A percentile compares a stretch with the other conserved stretches of the same genome.
These are phyloP conservation scores for Eustalomyia histrio DNA, from an alignment of 2,888 invertebrate species.

Conservation along the genomic window DNA sequence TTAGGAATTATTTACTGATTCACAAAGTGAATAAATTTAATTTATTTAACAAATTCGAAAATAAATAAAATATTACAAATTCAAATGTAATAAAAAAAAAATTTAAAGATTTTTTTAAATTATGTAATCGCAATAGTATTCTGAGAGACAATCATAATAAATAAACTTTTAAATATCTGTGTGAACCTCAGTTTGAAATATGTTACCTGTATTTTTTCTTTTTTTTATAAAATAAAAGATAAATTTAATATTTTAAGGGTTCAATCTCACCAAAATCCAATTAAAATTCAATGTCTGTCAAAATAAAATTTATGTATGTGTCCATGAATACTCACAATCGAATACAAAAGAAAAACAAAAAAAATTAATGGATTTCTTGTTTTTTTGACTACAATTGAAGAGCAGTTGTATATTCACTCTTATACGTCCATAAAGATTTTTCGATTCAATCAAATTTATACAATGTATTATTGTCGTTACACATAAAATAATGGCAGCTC, in stretches of 20 bases:
- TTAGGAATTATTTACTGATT: too few relatives aligned
- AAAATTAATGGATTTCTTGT: constrained; percentile 33
- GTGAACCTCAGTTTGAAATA: background rate
- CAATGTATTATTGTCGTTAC: constrained; percentile 61
- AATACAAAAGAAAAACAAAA: constrained; percentile 32
- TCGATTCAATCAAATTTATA: constrained; percentile 35
- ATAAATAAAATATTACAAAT: too few relatives aligned
- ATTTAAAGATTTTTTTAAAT: too few relatives aligned
- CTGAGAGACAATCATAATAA: too few relatives aligned
- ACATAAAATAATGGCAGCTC: constrained; percentile 31
- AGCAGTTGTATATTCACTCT: background rate
- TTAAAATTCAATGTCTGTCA: constrained; percentile 65
- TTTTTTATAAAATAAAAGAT: background rate
- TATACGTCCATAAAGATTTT: background rate
- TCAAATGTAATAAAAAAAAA: too few relatives aligned
- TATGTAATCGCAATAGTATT: too few relatives aligned
- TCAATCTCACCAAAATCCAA: constrained; percentile 62
- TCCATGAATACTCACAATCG: constrained; percentile 45
- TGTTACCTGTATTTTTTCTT: background rate
- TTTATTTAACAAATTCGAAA: too few relatives aligned
- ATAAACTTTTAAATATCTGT: too few relatives aligned
- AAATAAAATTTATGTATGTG: constrained; percentile 63
- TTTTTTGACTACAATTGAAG: constrained; percentile 25
- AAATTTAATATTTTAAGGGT: constrained; percentile 21
- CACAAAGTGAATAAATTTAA: too few relatives aligned